A percentile compares a stretch with the other conserved stretches of the same genome.
Conservation (phyloP, 30 jellyfish, hydroid and myxozoan species). For the Turritopsis dohrnii region DNA sequence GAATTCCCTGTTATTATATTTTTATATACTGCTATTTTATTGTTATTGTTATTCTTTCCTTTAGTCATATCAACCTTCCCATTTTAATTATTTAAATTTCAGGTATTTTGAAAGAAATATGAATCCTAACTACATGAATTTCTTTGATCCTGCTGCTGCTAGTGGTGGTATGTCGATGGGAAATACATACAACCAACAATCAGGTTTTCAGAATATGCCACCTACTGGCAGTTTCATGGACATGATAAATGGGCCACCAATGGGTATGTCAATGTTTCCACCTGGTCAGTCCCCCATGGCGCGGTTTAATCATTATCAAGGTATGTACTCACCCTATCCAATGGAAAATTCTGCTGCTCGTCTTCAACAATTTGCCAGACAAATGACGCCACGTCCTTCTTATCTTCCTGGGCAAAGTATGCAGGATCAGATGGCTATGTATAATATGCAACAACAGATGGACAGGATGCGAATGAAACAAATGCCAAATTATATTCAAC, state of each 20-base stretch:
- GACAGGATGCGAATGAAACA: slow-evolving; percentile 33
- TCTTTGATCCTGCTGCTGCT: slow-evolving; percentile 30
- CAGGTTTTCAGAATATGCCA: slow-evolving; percentile 22
- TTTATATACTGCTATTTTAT: too few species aligned
- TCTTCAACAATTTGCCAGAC: slow-evolving; percentile 46
- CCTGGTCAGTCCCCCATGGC: slow-evolving; percentile 11
- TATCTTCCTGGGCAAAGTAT: slow-evolving; percentile 24
- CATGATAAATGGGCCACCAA: slow-evolving; percentile 39
- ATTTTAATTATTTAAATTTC: neutral
- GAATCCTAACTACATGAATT: slow-evolving; percentile 46
- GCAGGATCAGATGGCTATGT: slow-evolving; percentile 28
- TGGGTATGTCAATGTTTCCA: slow-evolving; percentile 20
- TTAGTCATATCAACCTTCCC: too few species aligned
- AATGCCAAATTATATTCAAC: slow-evolving; percentile 6
- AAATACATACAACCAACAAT: slow-evolving; percentile 14
- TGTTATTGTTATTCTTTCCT: too few species aligned
- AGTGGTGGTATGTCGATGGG: slow-evolving; percentile 31
- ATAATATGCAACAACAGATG: slow-evolving; percentile 32
- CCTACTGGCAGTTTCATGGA: slow-evolving; percentile 29
- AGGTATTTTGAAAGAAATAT: neutral
- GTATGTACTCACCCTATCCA: slow-evolving; percentile 13
- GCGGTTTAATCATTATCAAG: slow-evolving; percentile 31
- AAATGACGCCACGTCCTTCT: slow-evolving; percentile 28
- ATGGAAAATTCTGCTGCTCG: slow-evolving; percentile 49
- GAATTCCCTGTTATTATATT: too few species aligned